Evolutionary conservation across 2,113 vertebrate species (phyloP), one percentile per base, ranked within the genome.

Genomic region (Corythaeola cristata): DNA sequence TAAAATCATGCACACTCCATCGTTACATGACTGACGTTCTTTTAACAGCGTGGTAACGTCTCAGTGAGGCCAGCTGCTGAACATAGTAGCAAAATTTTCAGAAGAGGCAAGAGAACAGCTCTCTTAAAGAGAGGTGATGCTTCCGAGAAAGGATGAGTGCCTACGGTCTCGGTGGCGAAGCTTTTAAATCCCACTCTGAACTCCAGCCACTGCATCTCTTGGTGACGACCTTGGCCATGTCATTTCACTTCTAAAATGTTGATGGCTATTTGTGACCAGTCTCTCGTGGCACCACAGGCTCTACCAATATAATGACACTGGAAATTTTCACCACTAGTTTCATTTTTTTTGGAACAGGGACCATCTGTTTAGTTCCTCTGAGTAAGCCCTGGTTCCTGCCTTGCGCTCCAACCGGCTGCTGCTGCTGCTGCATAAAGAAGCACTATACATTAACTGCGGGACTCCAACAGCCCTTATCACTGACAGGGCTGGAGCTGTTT

Each of bases 1-100:
- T 89, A 95, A 93, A 96, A 95, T 95, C 60, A 74, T 21, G 32
- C 0, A 3, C 52, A 75, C 52, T 59, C 78, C 60, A 47, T 92
- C 4, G 0, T 53, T 94, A 69, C 72, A 69, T 82, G 96, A 96
- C 85, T 76, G 83, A 97, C 83, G 58, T 74, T 88, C 91, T 88
- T 97, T 97, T 80, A 95, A 97, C 97, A 93, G 95, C 78, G 64
- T 73, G n/a, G 95, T 93, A 94, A 93, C 86, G 91, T 91, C 96
- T 91, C 62, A 49, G 83, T 0, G 24, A 58, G 86, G 60, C 85
- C 93, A 88, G 78, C 88, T 91, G 58, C 92, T 89, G 80, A 96
- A 83, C 35, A 58, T 72, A 72, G 79, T 85, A 68, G 60, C 95
- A 96, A 91, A 50, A 89, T 55, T 90, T 90, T 94, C 63, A 80